These are phyloP conservation scores for Salticus scenicus DNA, from an alignment of 2,888 invertebrate species.

Conservation along the genomic window DNA sequence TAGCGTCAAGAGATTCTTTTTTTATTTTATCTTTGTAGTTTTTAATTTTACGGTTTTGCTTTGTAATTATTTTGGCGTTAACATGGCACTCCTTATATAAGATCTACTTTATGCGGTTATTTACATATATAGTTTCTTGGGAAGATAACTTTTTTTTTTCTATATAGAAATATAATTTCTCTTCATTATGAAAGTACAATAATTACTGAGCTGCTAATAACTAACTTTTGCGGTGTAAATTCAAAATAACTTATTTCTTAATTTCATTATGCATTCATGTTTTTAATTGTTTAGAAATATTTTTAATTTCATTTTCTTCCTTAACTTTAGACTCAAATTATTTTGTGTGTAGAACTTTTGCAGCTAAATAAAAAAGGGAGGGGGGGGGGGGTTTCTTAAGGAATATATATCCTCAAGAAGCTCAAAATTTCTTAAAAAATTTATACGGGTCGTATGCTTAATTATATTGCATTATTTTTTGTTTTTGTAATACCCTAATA, in stretches of 20 bases:
- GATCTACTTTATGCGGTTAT: background rate
- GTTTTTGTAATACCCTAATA: no score
- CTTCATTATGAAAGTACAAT: background rate
- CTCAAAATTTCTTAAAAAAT: no score
- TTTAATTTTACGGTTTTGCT: background rate
- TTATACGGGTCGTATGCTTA: no score
- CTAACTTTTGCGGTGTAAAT: background rate
- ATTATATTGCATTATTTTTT: no score
- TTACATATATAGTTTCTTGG: background rate
- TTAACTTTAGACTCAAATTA: no score
- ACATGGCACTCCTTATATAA: background rate
- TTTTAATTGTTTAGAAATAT: background rate
- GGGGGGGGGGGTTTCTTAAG: no score
- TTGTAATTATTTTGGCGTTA: background rate
- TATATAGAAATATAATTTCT: background rate
- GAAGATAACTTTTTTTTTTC: background rate
- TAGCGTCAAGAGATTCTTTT: background rate
- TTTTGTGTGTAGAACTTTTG: no score
- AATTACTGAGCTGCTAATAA: no score
- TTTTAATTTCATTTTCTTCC: background rate
- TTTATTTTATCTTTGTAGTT: background rate
- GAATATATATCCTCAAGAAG: no score
- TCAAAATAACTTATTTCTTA: background rate
- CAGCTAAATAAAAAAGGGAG: no score
- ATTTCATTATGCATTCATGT: background rate